phyloP scores from a whole-genome alignment of 2,113 vertebrate genomes.

The Cacatua alba region DNA sequence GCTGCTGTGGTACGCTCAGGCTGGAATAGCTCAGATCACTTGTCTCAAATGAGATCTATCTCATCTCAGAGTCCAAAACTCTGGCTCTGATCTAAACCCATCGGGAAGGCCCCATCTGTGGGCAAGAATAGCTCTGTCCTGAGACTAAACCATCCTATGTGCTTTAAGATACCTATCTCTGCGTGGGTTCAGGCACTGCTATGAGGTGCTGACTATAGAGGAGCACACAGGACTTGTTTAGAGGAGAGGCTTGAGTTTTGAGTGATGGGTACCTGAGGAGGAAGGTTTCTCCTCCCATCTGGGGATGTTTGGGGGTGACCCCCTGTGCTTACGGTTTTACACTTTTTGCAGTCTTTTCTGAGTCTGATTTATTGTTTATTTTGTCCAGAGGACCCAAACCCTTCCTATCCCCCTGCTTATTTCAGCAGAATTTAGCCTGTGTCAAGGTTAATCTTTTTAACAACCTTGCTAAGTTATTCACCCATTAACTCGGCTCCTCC shows the following conservation, averaged over 20 bases:
- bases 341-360: not conserved
- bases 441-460: not conserved
- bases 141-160: not conserved
- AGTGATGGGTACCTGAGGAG: accelerated
- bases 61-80: not conserved
- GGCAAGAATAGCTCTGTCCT: not conserved
- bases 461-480: not conserved
- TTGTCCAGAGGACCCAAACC: not conserved
- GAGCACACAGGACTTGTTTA: not conserved
- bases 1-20: accelerated
- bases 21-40: not conserved
- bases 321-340: not conserved
- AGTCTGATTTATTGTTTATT: not conserved
- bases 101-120: not conserved
- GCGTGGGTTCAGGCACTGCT: not conserved
- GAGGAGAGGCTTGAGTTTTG: not conserved
- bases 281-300: not conserved
- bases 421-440: not conserved
- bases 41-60: not conserved
- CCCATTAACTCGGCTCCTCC: not conserved
- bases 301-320: not conserved
- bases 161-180: not conserved
- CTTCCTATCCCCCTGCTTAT: not conserved
- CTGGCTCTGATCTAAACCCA: not conserved
- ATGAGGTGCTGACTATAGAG: not conserved